These are phyloP conservation scores for Cariama cristata DNA, from an alignment of 2,113 vertebrate species.

Conservation along the genomic window DNA sequence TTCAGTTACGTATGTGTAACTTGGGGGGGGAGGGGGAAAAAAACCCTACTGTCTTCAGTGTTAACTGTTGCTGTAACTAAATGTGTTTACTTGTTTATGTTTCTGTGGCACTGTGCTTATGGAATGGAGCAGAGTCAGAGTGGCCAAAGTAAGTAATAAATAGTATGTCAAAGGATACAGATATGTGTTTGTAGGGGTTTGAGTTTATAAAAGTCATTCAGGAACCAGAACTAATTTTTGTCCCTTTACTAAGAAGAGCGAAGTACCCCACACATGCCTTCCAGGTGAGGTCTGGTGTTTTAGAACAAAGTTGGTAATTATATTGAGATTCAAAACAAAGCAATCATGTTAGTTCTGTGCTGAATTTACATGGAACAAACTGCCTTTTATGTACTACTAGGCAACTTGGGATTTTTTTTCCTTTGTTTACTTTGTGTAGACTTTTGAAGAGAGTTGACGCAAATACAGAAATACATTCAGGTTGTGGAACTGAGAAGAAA, in stretches of 20 bases:
- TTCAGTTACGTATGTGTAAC: not conserved
- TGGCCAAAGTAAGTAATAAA: not conserved
- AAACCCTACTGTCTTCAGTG: not conserved
- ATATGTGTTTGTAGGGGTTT: not conserved
- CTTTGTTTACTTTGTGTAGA: not conserved
- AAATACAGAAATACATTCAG: not conserved
- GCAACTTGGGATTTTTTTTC: not conserved
- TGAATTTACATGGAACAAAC: constrained; percentile 27
- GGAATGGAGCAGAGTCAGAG: not conserved
- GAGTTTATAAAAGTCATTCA: not conserved
- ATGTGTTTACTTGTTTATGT: not conserved
- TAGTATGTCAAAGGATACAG: not conserved
- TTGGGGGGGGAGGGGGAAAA: no score
- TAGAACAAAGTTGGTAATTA: not conserved
- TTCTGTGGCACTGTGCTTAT: not conserved
- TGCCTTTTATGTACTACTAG: constrained; percentile 5
- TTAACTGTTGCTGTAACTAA: not conserved
- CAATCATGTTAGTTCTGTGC: not conserved
- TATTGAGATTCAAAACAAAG: constrained; percentile 1
- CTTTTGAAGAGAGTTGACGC: not conserved
- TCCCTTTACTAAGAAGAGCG: not conserved
- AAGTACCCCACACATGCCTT: not conserved
- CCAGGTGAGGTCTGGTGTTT: not conserved
- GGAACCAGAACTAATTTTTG: not conserved
- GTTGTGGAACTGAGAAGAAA: constrained; percentile 6